Percentiles rank a stretch among this genome's conserved stretches.
phyloP scores from a whole-genome alignment of 2,113 vertebrate species.

The Parus major region DNA sequence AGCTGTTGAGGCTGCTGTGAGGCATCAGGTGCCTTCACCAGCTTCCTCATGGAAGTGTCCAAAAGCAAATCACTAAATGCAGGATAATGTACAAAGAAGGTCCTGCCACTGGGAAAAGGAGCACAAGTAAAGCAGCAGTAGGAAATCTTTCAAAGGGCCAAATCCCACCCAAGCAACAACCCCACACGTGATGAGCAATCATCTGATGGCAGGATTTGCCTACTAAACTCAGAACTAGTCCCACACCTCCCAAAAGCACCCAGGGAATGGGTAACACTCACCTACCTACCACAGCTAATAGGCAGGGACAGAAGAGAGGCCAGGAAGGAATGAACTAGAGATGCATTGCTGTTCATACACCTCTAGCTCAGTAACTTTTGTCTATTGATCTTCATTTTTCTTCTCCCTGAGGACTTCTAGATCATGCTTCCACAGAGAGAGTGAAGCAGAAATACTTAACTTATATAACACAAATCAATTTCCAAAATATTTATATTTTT shows the following conservation, averaged over 20 bases:
- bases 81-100: not conserved
- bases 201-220: slow-evolving; percentile 1
- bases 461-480: not conserved
- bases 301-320: not conserved
- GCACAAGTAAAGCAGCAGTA: not conserved
- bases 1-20: not conserved
- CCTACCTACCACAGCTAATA: not conserved
- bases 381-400: not conserved
- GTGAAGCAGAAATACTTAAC: not conserved
- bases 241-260: not conserved
- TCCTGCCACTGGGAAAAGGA: not conserved
- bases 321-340: not conserved
- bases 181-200: not conserved
- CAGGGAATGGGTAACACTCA: not conserved
- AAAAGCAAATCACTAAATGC: not conserved
- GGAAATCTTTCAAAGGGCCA: not conserved
- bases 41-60: not conserved
- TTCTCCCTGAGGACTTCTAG: not conserved
- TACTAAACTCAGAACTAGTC: not conserved
- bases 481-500: not conserved
- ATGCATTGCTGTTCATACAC: not conserved
- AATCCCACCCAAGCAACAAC: not conserved
- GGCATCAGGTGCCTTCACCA: not conserved
- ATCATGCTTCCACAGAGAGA: not conserved
- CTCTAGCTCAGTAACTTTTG: not conserved